Evolutionary conservation across 2,113 vertebrate genomes (phyloP).

Genomic region (Sturnira hondurensis): DNA sequence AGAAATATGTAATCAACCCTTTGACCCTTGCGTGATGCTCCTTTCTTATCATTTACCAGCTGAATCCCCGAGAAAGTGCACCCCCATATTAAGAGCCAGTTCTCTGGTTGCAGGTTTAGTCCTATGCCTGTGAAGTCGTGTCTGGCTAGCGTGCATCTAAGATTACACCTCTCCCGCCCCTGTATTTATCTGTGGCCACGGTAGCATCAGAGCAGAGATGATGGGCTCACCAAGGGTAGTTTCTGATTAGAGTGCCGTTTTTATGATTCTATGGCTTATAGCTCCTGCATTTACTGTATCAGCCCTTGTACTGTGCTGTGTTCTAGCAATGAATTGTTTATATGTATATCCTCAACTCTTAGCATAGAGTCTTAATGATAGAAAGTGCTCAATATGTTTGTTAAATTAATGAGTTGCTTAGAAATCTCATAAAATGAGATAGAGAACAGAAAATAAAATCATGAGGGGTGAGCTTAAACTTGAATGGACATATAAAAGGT

Average conservation of each 20-base stretch:
- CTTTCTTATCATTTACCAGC: neutral
- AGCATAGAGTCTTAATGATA: neutral
- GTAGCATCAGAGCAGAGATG: neutral
- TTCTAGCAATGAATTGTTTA: neutral
- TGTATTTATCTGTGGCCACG: neutral
- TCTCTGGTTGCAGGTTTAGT: neutral
- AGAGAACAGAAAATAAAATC: neutral
- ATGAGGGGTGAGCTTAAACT: neutral
- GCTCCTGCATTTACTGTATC: neutral
- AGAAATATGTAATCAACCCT: neutral
- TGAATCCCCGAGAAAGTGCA: neutral
- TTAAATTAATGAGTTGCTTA: neutral
- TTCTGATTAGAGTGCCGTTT: constrained; percentile 10
- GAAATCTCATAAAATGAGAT: neutral
- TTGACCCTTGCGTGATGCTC: neutral
- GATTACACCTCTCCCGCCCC: neutral
- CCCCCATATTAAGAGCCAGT: neutral
- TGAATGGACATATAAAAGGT: neutral
- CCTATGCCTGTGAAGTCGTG: neutral
- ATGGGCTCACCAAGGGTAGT: neutral
- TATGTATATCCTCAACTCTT: neutral
- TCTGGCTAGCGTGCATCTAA: neutral
- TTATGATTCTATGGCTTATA: neutral
- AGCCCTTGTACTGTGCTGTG: neutral
- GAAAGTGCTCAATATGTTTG: neutral